Evolutionary conservation across 2,113 vertebrate genomes (phyloP), one percentile per base, ranked within the genome.

Genomic region (Callocephalon fimbriatum): DNA sequence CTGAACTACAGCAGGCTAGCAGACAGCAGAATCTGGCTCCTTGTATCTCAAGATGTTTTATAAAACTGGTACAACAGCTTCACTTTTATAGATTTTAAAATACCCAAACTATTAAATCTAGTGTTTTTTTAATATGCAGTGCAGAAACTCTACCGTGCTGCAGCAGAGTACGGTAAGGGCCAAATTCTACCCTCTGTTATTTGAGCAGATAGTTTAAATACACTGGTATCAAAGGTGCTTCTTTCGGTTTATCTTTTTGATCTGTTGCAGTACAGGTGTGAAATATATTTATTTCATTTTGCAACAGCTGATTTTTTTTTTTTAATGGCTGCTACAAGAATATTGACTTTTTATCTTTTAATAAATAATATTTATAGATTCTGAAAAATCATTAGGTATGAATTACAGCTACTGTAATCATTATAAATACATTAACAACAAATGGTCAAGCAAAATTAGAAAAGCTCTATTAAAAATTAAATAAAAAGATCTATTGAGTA

Each of bases 401-500:
- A 98, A 95, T 92, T 97, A 95, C 77, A 95, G 81, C 66, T 96
- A 94, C 94, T 93, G 58, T 88, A 93, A 96, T 97, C 4, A 89
- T 92, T 96, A 70, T 86, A 97, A 96, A 97, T 95, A 95, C 96
- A 97, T 94, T 95, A 97, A 94, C 86, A 86, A 96, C 44, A 89
- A 95, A 83, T 95, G 89, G 71, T 95, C 93, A 96, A 73, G 95
- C 86, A 73, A 93, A 95, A 97, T 97, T 91, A 95, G 77, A 87
- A 96, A 94, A 71, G 74, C 86, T 92, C 51, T 89, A 94, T 98
- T 95, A 94, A 97, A 97, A 97, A 90, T 82, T 96, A 95, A 95
- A 78, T 93, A 92, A 96, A 88, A 91, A 86, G 85, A 94, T 78
- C 79, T 84, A 90, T 74, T 93, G 72, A 95, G 90, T 91, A 93